Base-by-base conservation (phyloP, 2,888 invertebrate species). In the Brenthis daphne region DNA sequence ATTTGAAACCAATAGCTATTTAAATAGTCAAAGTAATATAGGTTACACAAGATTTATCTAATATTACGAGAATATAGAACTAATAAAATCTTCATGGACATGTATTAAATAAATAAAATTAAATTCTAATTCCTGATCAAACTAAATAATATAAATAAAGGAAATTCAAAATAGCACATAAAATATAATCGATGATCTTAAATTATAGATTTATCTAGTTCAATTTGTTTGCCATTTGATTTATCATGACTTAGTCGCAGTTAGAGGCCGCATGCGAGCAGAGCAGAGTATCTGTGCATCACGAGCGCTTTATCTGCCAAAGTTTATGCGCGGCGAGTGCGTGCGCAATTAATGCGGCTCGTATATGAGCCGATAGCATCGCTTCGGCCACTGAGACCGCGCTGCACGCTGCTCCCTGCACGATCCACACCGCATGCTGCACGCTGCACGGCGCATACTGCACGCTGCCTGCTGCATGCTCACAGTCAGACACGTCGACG, bases 321-420 rank as follows among this genome's bases (percentile, higher is more conserved):
- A 50, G 48, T 50, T 14, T 50, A 50, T 50, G 50, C n/a, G 48
- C n/a, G 53, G 13, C 43, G 43, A 51, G 65, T 57, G 65, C 65
- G 65, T 65, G 65, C 65, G 24, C 65, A 65, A 53, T 65, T 65
- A 65, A 57, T 57, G 43, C 65, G n/a, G 48, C 48, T 58, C n/a
- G 58, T 58, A 57, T 53, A 57, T 29, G 65, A 29, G 51, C n/a
- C 20, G 58, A 65, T 65, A 65, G 24, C 53, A 43, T 58, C 53
- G 37, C 37, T 29, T 43, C 37, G 37, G 11, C 37, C 37, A 43
- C 37, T 43, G 37, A 43, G 11, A 3, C 37, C 37, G 53, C 33
- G 37, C 24, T 37, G 51, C 20, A 48, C 24, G 8, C 13, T 20
- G 8, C 37, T 8, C 37, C 8, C 6, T 57, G 20, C 58, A 58